Evolutionary conservation across 2,888 invertebrate genomes (phyloP).

Genomic region (Germaria angustata): DNA sequence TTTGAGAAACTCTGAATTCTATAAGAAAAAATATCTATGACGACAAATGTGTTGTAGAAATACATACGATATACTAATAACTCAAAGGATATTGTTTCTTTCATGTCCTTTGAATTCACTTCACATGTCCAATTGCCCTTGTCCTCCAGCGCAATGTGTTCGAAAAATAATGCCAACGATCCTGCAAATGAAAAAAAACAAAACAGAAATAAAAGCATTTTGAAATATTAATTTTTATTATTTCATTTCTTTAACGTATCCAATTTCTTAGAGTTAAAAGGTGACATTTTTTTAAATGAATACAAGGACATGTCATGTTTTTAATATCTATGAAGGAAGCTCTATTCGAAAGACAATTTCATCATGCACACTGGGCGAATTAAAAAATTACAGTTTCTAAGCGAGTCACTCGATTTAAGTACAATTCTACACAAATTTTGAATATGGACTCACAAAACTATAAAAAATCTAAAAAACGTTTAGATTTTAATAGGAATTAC

Average conservation of each 20-base stretch:
- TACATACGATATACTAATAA: conserved; percentile 80
- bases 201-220: conserved; percentile 7
- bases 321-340: too few species aligned
- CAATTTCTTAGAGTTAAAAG: too few species aligned
- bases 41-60: conserved; percentile 5
- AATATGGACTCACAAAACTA: too few species aligned
- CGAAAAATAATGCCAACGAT: conserved; percentile 80
- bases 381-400: too few species aligned
- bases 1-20: conserved; percentile 17
- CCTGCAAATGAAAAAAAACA: conserved; percentile 68
- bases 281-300: too few species aligned
- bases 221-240: conserved; percentile 16
- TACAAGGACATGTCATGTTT: too few species aligned
- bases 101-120: conserved; percentile 70
- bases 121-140: conserved; percentile 81
- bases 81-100: conserved; percentile 77
- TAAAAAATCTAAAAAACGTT: too few species aligned
- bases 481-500: too few species aligned
- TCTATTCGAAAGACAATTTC: too few species aligned
- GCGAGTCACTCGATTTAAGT: too few species aligned
- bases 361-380: too few species aligned
- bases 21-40: neutral
- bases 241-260: neutral
- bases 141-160: conserved; percentile 80
- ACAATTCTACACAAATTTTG: too few species aligned